phyloP scores from a whole-genome alignment of 2,888 invertebrate species.

The Lochmaea capreae region DNA sequence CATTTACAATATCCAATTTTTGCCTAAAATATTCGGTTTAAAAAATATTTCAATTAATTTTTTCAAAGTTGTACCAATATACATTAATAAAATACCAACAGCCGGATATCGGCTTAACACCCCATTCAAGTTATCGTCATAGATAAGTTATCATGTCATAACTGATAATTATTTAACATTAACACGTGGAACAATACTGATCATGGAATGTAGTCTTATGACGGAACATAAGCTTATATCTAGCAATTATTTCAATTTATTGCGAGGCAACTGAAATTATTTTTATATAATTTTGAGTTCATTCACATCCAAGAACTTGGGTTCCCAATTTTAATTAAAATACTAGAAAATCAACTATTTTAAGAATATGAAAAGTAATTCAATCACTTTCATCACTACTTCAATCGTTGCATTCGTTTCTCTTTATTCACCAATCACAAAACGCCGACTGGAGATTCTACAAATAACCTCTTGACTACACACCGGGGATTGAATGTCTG shows the following conservation, averaged over 20 bases:
- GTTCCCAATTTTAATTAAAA: not conserved
- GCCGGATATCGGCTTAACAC: too few relatives aligned
- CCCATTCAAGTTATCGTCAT: too few relatives aligned
- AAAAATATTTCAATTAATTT: too few relatives aligned
- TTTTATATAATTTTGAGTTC: too few relatives aligned
- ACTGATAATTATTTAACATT: not conserved
- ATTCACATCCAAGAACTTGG: too few relatives aligned
- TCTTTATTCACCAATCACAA: constrained; percentile 51
- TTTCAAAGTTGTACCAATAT: too few relatives aligned
- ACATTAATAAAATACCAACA: too few relatives aligned
- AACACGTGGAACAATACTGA: not conserved
- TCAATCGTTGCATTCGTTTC: constrained; percentile 13
- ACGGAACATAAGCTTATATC: not conserved
- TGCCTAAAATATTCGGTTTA: too few relatives aligned
- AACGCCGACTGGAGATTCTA: constrained; percentile 49
- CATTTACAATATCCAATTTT: too few relatives aligned
- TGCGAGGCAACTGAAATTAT: too few relatives aligned
- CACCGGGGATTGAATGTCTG: constrained; percentile 10
- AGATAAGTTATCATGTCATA: too few relatives aligned
- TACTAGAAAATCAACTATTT: not conserved
- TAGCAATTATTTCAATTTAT: too few relatives aligned
- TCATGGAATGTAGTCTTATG: not conserved
- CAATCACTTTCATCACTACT: constrained; percentile 34
- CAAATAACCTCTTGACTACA: constrained; percentile 49
- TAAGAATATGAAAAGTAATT: not conserved